Conservation (phyloP, 2,888 invertebrate genomes). For the Leptodirus hochenwartii region DNA sequence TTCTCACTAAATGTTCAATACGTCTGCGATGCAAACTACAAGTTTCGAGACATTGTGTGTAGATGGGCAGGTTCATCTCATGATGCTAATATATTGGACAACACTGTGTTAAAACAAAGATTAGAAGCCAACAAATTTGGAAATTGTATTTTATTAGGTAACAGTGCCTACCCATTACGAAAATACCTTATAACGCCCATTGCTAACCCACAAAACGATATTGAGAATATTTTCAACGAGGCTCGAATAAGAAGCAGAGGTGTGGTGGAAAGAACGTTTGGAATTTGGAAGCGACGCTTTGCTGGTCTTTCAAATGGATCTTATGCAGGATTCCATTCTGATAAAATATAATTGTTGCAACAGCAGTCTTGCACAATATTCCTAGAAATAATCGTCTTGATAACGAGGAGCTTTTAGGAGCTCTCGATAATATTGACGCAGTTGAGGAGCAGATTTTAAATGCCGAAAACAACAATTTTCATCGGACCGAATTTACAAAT, state of each 20-base stretch:
- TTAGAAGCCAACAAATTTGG: conserved; percentile 5
- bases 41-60: conserved; percentile 5
- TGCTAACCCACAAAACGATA: conserved; percentile 4
- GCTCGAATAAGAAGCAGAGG: conserved; percentile 7
- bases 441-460: conserved; percentile 1
- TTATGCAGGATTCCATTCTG: conserved; percentile 5
- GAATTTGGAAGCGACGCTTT: conserved; percentile 6
- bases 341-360: conserved; percentile 6
- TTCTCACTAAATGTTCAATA: conserved; percentile 3
- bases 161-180: conserved; percentile 7
- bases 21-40: conserved; percentile 3
- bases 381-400: conserved; percentile 1
- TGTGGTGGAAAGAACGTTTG: conserved; percentile 6
- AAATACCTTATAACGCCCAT: conserved; percentile 5
- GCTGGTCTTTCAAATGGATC: conserved; percentile 3
- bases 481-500: conserved; percentile 4
- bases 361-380: conserved; percentile 7
- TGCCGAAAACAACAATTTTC: conserved; percentile 4
- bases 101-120: not conserved
- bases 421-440: not conserved
- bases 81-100: conserved; percentile 4
- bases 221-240: conserved; percentile 6
- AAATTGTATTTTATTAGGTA: conserved; percentile 6
- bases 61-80: conserved; percentile 1
- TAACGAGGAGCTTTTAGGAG: conserved; percentile 2